Evolutionary conservation across 2,888 invertebrate species (phyloP), one percentile per base, ranked within the genome.

Genomic region (Drosophila mayaguana): DNA sequence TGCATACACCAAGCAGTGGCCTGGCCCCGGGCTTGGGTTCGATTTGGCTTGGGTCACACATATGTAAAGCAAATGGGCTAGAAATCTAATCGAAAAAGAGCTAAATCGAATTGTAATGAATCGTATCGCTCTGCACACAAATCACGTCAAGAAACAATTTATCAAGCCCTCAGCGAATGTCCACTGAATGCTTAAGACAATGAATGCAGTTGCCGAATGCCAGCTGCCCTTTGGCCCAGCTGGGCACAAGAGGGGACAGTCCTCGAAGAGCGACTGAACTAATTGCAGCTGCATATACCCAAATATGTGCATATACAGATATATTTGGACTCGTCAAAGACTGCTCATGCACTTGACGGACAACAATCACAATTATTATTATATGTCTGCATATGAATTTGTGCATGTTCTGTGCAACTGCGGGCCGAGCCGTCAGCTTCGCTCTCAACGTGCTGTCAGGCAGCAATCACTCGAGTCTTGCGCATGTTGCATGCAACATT

Each of bases 401-500:
- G 16, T 25, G 40, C 28, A 48, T 55, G 60, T 57, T 40, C 60
- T 54, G 48, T 67, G 45, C 25, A 48, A 48, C 54, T 66, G 66
- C 38, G 5, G 50, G 22, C 18, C 43, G 38, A 32, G 11, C 11
- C 32, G 32, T 32, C 32, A 11, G 32, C 32, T 11, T 9, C 32
- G 32, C 78, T 63, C 77, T 77, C 77, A 79, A 63, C 87, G 64
- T 72, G 80, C 83, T 78, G 73, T 85, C 83, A 78, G 78, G 70
- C 79, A 87, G 67, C 77, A 73, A 73, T 80, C 77, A 80, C 74
- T 83, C 77, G 78, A 59, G 64, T 72, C 71, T 80, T 83, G 87
- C 86, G 81, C 84, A 84, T 84, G 84, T 84, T 87, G 88, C 84
- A 84, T 87, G 84, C 84, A 84, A 89, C 87, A 78, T 72, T 74